phyloP scores from a whole-genome alignment of 2,797 vertebrate genomes.

The Silurus lanzhouensis region DNA sequence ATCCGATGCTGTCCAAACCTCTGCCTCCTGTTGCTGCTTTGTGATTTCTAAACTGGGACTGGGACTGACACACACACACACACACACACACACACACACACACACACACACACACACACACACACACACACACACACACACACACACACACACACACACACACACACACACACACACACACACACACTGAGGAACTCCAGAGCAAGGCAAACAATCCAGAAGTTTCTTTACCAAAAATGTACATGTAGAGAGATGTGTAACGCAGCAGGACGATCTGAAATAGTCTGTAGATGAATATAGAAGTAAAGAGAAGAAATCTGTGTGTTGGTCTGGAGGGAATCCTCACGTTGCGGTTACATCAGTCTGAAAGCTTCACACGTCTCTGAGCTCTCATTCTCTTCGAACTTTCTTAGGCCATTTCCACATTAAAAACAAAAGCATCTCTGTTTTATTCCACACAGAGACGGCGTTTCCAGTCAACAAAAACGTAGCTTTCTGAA shows the following conservation, averaged over 20 bases:
- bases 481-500: no score
- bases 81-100: constrained; percentile 44
- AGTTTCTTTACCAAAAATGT: constrained; percentile 2
- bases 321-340: no score
- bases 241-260: background rate
- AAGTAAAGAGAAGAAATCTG: background rate
- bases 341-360: no score
- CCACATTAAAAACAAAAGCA: no score
- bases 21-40: constrained; percentile 86
- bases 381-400: background rate
- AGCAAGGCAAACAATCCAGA: background rate
- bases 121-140: constrained; percentile 48
- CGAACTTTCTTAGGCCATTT: no score
- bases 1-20: constrained; percentile 79
- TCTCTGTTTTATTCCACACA: no score
- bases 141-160: constrained; percentile 41
- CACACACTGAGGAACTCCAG: constrained; percentile 1
- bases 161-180: constrained; percentile 64
- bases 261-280: background rate
- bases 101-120: constrained; percentile 64
- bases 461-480: no score
- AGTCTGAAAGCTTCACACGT: background rate
- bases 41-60: constrained; percentile 78
- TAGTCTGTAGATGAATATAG: background rate
- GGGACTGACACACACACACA: constrained; percentile 67